Base-by-base conservation (phyloP, 2,888 invertebrate genomes). In the Lampropteryx suffumata region DNA sequence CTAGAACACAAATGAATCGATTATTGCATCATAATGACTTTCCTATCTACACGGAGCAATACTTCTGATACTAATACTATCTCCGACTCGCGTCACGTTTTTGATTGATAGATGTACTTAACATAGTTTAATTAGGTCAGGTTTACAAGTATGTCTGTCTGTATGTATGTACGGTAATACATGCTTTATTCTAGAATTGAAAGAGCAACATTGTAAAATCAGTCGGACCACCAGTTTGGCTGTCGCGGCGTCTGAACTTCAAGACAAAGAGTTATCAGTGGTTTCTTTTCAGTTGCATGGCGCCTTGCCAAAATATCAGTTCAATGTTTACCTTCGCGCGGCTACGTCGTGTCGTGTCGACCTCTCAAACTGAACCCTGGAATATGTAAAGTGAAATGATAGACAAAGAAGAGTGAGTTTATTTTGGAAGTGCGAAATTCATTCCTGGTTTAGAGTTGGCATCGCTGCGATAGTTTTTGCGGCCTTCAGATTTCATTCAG, bases 241-340 rank as follows among this genome's bases (percentile, higher is more conserved):
- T 48, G 12, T 3, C 33, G n/a, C 9, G n/a, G 10, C 33, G 34
- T 42, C 46, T 51, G 51, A 52, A 52, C 42, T 43, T 33, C 41
- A 47, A 49, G 46, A 55, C 55, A 59, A 61, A 53, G 53, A 55
- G 49, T 59, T 55, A 51, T 55, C 61, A 57, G 34, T 40, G 39
- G 26, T 45, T 14, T 45, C 33, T 49, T 34, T 37, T 44, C 29
- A 48, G 39, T 36, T 26, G 32, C 24, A 48, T 82, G 84, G 85
- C 79, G 59, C 21, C 11, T 58, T 73, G 86, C 84, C 86, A 85
- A 75, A 59, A 51, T 46, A 50, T 64, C 75, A 84, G 83, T 85
- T 47, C 65, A 66, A 69, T 79, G 75, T 76, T 77, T 79, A 74
- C 73, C 54, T 61, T 61, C 58, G 65, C 33, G 41, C 50, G 39